Evolutionary conservation across 2,113 vertebrate species (phyloP), one percentile per base, ranked within the genome.

Genomic region (Seriola rivoliana): DNA sequence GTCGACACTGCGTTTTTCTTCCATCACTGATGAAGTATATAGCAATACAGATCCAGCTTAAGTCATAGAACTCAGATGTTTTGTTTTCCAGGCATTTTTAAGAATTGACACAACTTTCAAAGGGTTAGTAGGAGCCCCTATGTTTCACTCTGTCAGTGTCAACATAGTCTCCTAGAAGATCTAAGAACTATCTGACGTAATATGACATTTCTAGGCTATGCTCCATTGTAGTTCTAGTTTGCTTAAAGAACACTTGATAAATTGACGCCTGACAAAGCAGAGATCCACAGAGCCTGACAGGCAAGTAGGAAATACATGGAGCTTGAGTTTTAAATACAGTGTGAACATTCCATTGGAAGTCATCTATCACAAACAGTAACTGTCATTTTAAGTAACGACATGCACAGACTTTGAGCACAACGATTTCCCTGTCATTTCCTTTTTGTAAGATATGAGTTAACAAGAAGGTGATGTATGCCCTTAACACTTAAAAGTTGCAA

Each of bases 161-260:
- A 83, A 48, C 67, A 65, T 36, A 12, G 80, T 78, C 69, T 78
- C n/a, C 3, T 8, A 23, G 46, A 14, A 36, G 54, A 78, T 75
- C 23, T 2, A 50, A 29, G 54, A 54, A 60, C 70, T 52, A 38
- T 60, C 23, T 44, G 25, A 69, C 12, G 2, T 1, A 73, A n/a
- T 57, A 1, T 70, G 68, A 73, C 81, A 73, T 77, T 74, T 85
- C 40, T 70, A 70, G 11, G 57, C 19, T 75, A 72, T 23, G 40
- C 59, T 64, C 69, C 16, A 29, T 6, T 3, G 14, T 57, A 0
- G 11, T 13, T 63, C 19, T 29, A 55, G 32, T 77, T 86, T 82
- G 36, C 65, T 65, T 66, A 73, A 77, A 55, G 13, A 68, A 19
- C 57, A 55, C 4, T 16, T 48, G 50, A 46, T 75, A 65, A 71